Evolutionary conservation across 2,888 invertebrate species (phyloP), one percentile per base, ranked within the genome.

Genomic region (Tetranychus truncatus): DNA sequence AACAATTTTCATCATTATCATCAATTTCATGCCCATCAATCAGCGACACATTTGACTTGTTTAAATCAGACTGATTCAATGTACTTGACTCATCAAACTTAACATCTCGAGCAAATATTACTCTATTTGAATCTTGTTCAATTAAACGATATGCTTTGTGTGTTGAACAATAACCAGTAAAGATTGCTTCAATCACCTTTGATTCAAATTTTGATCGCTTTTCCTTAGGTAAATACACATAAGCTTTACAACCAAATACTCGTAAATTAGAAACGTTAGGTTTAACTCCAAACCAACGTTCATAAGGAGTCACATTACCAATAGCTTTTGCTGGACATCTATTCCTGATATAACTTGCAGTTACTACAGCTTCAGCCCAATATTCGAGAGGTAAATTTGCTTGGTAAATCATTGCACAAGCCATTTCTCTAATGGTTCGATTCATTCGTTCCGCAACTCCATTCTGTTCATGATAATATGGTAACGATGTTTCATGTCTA

Each of bases 391-490:
- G 73, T 9, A 76, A 18, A 15, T 66, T 18, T 7, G n/a, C 65
- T 21, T 15, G 44, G 20, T n/a, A 2, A 6, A 76, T 34, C 76
- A 76, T 74, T 18, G 75, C n/a, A 6, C 79, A 20, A 1, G 77
- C 76, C 45, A 75, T 74, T 73, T 80, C 79, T 9, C 77, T 73
- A 7, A 80, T n/a, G 11, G 79, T 80, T 11, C 77, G 67, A 73
- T 80, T 80, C 76, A 78, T 74, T 9, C 79, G n/a, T 72, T 80
- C 78, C 6, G 78, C 76, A 3, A 77, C 76, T 44, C 78, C 79
- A 74, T 78, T 80, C 65, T 79, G 77, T 74, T 78, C 76, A 20
- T 78, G 79, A 3, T 34, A 77, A 46, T 77, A 72, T 7, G 78
- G 74, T 6, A 77, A 73, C 1, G 77, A 75, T 6, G 34, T 18